Conservation (phyloP, 92 coral and sea anemone genomes). For the Zoanthus sansibaricus region DNA sequence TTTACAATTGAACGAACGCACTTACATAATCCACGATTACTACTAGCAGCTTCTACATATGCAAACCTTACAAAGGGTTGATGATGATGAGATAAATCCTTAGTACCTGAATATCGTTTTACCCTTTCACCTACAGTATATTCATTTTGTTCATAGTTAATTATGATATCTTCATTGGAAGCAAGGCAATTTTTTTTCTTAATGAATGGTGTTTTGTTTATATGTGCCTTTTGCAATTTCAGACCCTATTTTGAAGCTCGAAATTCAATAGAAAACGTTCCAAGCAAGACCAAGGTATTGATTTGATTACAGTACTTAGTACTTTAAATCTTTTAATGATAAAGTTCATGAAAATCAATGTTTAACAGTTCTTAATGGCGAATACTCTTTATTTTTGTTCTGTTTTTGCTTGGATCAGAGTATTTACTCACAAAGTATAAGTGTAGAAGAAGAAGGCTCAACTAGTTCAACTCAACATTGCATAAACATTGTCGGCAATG, state of each 20-base stretch:
- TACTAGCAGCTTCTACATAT: no score
- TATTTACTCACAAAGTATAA: neutral
- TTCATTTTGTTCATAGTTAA: no score
- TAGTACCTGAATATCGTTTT: no score
- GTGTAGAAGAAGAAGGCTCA: slow-evolving; percentile 29
- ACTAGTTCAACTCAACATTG: neutral
- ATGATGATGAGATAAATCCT: no score
- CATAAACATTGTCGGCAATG: slow-evolving; percentile 13
- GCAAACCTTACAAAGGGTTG: no score
- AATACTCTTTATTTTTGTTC: neutral
- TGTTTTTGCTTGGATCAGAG: neutral
- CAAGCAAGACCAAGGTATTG: slow-evolving; percentile 63
- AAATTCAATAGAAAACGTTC: slow-evolving; percentile 85
- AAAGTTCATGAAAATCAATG: neutral
- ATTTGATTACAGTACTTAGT: neutral
- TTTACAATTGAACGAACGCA: no score
- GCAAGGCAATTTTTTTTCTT: no score
- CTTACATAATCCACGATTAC: no score
- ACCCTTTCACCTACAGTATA: no score
- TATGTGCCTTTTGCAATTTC: slow-evolving; percentile 13
- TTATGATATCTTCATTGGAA: neutral
- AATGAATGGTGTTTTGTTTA: neutral
- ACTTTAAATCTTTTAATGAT: neutral
- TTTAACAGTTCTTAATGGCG: no score
- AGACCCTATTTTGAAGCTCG: slow-evolving; percentile 94